These are phyloP conservation scores for Arvicanthis niloticus DNA, from an alignment of 2,113 vertebrate species.

Conservation along the genomic window DNA sequence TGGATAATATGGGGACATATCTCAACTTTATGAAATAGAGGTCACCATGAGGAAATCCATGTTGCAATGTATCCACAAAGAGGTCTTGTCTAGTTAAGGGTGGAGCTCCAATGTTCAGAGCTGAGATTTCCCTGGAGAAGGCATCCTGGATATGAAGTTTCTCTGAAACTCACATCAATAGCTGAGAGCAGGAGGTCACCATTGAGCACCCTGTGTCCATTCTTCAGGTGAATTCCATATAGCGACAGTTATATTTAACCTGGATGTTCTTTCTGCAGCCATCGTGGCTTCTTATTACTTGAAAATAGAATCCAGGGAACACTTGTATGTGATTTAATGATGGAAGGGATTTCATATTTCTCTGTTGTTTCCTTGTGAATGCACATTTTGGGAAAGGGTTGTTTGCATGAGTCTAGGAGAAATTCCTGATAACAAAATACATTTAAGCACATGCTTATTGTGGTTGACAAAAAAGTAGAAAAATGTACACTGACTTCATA, in stretches of 20 bases:
- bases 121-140: conserved; percentile 77
- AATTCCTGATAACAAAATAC: background rate
- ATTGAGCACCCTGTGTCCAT: conserved; percentile 64
- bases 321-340: conserved; percentile 58
- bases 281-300: conserved; percentile 15
- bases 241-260: conserved; percentile 72
- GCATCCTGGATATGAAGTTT: conserved; percentile 69
- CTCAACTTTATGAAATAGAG: conserved; percentile 73
- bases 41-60: conserved; percentile 9
- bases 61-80: conserved; percentile 22
- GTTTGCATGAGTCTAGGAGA: background rate
- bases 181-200: conserved; percentile 44
- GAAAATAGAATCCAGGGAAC: conserved; percentile 64
- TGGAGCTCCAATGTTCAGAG: conserved; percentile 56
- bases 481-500: background rate
- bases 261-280: conserved; percentile 6
- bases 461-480: background rate
- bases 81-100: conserved; percentile 26
- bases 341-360: conserved; percentile 44
- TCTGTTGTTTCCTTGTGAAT: conserved; percentile 36
- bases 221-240: conserved; percentile 68
- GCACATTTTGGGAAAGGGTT: background rate
- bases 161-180: conserved; percentile 65
- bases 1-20: conserved; percentile 28
- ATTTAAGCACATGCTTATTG: background rate